Base-by-base conservation (phyloP, 2,888 invertebrate genomes). In the Camponotus fellah region DNA sequence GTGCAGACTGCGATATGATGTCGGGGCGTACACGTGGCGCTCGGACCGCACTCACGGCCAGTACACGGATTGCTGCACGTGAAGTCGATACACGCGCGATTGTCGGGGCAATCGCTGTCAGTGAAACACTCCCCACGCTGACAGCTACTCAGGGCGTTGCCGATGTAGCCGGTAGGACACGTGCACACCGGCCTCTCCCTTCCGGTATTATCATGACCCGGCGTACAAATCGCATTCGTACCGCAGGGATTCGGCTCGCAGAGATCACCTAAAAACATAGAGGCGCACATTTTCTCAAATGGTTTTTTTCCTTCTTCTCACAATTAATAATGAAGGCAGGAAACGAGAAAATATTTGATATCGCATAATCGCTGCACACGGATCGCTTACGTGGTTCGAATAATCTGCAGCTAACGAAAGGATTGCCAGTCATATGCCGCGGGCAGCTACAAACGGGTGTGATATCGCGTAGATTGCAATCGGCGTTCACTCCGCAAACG, bases 191-290 rank as follows among this genome's bases (percentile, higher is more conserved):
- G 98, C 6, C 98, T 96, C 92, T 98, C 98, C 79, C 97, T 96
- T 64, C 97, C 97, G 8, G 97, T 96, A 85, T 97, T 97, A 94
- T 98, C 98, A 93, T 97, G 97, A 3, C 98, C 98, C 0, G 98
- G 98, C 26, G 97, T 96, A 92, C 98, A 98, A 85, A 97, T 96
- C 2, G 97, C 97, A 92, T 97, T 97, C 17, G 95, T 95, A 60
- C 98, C 98, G 90, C 98, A 98, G n/a, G 98, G 98, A 95, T 98
- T 98, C 0, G 98, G 98, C 88, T 96, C 96, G 93, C 98, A 98
- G 4, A 98, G 96, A 92, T 98, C 98, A 93, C 96, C 98, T 97
- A 91, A 3, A 93, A 92, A 6, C 49, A 58, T 64, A 60, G 68
- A 26, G 76, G 26, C 26, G 72, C 2, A 56, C 26, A 10, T 68